These are phyloP conservation scores for Molossus alvarezi DNA, from an alignment of 2,797 vertebrate species.

Conservation along the genomic window DNA sequence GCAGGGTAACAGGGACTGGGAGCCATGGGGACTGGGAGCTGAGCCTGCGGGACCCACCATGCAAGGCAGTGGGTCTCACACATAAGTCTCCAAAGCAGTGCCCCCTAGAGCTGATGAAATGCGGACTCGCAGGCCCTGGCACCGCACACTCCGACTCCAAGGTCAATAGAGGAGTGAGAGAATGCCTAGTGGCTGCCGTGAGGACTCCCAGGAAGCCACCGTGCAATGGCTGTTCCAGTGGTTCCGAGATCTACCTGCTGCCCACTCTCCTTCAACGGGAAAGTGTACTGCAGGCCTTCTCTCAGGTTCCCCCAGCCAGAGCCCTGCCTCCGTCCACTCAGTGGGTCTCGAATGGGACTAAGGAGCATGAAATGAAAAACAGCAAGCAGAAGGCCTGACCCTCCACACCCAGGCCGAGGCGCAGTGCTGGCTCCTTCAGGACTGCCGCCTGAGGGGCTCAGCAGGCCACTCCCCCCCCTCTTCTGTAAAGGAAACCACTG, in stretches of 20 bases:
- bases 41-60: background rate
- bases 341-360: background rate
- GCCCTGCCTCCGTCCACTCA: background rate
- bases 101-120: background rate
- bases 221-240: background rate
- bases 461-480: background rate
- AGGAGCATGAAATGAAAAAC: constrained; percentile 41
- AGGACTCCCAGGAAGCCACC: background rate
- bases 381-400: background rate
- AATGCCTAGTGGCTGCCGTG: background rate
- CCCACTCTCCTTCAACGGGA: background rate
- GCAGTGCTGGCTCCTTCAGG: background rate
- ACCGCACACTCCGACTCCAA: background rate
- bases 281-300: background rate
- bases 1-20: background rate
- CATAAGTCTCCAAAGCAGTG: background rate
- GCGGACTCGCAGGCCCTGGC: background rate
- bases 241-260: background rate
- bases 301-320: background rate
- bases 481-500: constrained; percentile 54
- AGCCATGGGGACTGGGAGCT: background rate
- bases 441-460: background rate
- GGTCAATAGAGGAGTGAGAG: background rate
- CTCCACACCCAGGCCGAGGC: background rate
- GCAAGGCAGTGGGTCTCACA: background rate